Percentiles rank a stretch among this genome's conserved stretches.
Conservation (phyloP, 2,888 invertebrate species). For the Morpho achilles region DNA sequence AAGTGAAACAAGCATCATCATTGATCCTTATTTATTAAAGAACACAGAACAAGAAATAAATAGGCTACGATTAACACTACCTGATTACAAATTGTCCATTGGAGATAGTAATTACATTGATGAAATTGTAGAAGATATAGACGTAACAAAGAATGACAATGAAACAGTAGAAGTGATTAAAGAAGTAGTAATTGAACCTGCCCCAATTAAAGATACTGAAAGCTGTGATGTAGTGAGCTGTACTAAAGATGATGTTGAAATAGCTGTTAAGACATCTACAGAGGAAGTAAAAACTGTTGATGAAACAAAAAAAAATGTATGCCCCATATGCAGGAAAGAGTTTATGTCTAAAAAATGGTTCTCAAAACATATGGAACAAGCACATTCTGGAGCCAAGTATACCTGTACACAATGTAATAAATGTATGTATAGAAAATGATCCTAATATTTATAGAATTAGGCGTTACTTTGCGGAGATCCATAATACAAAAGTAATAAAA, state of each 20-base stretch:
- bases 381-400: conserved; percentile 49
- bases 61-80: conserved; percentile 44
- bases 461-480: no score
- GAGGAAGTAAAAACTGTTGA: conserved; percentile 6
- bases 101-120: conserved; percentile 33
- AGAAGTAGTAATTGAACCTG: not conserved
- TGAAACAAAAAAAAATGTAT: conserved; percentile 40
- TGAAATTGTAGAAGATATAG: no score
- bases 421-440: conserved; percentile 41
- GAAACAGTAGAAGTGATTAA: conserved; percentile 3
- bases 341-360: conserved; percentile 62
- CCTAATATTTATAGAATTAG: no score
- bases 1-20: conserved; percentile 48
- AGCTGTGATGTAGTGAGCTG: no score
- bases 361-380: conserved; percentile 56
- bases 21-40: conserved; percentile 42
- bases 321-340: conserved; percentile 49
- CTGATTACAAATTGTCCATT: conserved; percentile 52
- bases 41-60: conserved; percentile 24
- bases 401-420: conserved; percentile 52
- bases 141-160: not conserved
- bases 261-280: no score
- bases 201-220: not conserved
- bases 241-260: no score
- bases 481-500: no score